phyloP scores from a whole-genome alignment of 2,888 invertebrate species.

The Eupithecia dodoneata region DNA sequence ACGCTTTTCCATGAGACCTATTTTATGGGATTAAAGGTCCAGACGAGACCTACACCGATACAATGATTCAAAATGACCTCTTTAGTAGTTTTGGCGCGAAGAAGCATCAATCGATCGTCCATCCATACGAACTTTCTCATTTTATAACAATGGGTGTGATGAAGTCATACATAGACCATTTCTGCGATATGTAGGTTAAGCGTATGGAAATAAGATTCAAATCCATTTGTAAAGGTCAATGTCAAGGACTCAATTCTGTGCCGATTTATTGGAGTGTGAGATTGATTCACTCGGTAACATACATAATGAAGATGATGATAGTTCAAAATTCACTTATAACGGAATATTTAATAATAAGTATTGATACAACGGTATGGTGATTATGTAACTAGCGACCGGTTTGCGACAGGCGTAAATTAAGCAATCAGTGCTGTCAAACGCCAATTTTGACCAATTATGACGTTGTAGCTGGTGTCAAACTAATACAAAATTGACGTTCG shows the following conservation, averaged over 20 bases:
- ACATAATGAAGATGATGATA: not conserved
- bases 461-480: too few species aligned
- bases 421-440: too few species aligned
- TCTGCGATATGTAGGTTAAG: not conserved
- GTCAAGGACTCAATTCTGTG: not conserved
- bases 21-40: not conserved
- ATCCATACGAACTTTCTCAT: not conserved
- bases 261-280: not conserved
- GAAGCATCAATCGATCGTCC: not conserved
- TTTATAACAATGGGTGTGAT: not conserved
- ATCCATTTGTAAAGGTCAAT: not conserved
- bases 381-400: too few species aligned
- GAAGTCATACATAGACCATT: not conserved
- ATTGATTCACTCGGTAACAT: not conserved
- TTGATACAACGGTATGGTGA: too few species aligned
- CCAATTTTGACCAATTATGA: too few species aligned
- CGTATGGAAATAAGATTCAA: not conserved
- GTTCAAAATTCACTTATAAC: too few species aligned
- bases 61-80: not conserved
- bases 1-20: not conserved
- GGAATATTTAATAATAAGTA: too few species aligned
- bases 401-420: too few species aligned
- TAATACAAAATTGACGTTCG: too few species aligned
- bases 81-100: not conserved
- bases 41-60: not conserved